Evolutionary conservation across 2,797 vertebrate genomes (phyloP).

Genomic region (Pitangus sulphuratus): DNA sequence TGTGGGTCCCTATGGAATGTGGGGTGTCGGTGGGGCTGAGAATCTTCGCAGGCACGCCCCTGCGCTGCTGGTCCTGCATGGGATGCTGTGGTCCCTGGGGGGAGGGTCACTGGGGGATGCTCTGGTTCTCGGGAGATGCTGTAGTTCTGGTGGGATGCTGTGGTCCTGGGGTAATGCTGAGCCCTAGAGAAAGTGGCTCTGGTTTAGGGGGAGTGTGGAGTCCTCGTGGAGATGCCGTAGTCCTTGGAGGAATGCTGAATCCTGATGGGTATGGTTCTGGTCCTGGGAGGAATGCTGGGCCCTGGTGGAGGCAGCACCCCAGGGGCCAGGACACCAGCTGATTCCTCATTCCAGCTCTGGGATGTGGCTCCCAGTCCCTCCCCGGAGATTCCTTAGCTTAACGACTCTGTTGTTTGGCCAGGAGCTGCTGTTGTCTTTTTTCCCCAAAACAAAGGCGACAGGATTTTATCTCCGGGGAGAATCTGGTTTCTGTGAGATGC

Average conservation of each 20-base stretch:
- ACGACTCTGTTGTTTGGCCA: neutral
- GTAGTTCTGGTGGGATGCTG: neutral
- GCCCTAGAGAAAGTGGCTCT: neutral
- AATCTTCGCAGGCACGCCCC: neutral
- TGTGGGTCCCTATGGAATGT: neutral
- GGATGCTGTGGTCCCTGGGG: neutral
- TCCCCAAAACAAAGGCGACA: slow-evolving; percentile 19
- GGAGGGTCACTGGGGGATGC: neutral
- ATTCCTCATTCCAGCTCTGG: neutral
- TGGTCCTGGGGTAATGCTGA: neutral
- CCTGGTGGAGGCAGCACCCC: neutral
- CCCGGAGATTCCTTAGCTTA: neutral
- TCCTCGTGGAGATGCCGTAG: neutral
- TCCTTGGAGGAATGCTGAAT: neutral
- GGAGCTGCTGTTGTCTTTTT: slow-evolving; percentile 22
- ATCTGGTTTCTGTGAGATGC: slow-evolving; percentile 37
- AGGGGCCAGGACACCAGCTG: neutral
- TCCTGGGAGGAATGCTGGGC: neutral
- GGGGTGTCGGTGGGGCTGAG: neutral
- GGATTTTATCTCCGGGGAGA: slow-evolving; percentile 41
- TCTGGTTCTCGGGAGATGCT: neutral
- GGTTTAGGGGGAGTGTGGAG: no score
- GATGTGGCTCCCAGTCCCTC: neutral
- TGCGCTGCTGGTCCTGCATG: rapidly evolving
- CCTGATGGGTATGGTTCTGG: neutral